Base-by-base conservation (phyloP, 2,797 vertebrate genomes). In the Psittacula derbiana region DNA sequence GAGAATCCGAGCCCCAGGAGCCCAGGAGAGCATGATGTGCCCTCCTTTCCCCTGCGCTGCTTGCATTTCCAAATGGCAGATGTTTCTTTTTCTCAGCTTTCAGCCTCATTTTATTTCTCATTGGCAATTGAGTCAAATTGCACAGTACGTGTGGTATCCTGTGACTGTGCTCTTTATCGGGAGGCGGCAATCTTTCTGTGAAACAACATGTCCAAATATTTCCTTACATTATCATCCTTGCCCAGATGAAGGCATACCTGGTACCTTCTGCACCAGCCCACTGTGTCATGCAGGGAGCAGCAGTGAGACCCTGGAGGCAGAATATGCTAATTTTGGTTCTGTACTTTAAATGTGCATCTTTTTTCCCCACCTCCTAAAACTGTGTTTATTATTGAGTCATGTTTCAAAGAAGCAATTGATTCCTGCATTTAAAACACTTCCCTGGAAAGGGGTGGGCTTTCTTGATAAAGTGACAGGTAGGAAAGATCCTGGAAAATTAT, bases 371-470 rank as follows among this genome's bases (percentile, higher is more conserved):
- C 33, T 82, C 33, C 57, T 60, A 69, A 78, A 80, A 41, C 23
- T 28, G 9, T 61, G 21, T 78, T 78, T 49, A 53, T 88, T 71
- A 86, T 72, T 25, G 31, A 72, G 43, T 84, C 28, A 11, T 23
- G 7, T 86, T 96, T 90, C 43, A 92, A 83, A 79, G 27, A 69
- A 8, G n/a, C 46, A 75, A 25, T 11, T 19, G 61, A 80, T 53
- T 83, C 90, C 58, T 91, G 82, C 61, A 66, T 81, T 90, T 83
- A 55, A 92, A 91, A 72, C 49, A 11, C 9, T 78, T 83, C 17
- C 44, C 12, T n/a, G 36, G n/a, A 83, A 92, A 90, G 61, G 23
- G 31, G 24, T 86, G 49, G 62, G 40, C 17, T 86, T 90, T 90
- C 58, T 84, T 88, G 50, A 50, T 49, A 71, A 57, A 89, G 60